Conservation (phyloP, 2,888 invertebrate species). For the Hemistola chrysoprasaria region DNA sequence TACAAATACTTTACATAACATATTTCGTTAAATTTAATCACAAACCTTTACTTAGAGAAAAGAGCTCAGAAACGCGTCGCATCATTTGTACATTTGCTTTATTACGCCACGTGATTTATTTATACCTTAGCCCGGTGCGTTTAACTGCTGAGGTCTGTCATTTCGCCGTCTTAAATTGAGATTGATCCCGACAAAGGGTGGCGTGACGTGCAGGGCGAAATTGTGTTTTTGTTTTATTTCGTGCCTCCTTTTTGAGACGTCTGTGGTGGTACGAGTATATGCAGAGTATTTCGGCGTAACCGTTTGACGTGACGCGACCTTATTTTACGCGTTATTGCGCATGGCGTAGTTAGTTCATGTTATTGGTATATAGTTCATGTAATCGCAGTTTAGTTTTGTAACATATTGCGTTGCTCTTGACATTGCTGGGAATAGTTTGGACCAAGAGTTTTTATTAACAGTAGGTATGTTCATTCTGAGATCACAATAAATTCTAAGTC, state of each 20-base stretch:
- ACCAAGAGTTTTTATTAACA: too few species aligned
- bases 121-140: constrained; percentile 75
- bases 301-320: constrained; percentile 36
- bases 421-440: too few species aligned
- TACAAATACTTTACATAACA: background rate
- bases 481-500: too few species aligned
- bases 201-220: constrained; percentile 50
- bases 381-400: constrained; percentile 10
- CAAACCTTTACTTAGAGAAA: constrained; percentile 25
- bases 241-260: constrained; percentile 41
- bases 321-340: constrained; percentile 34
- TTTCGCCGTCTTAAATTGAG: constrained; percentile 79
- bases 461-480: too few species aligned
- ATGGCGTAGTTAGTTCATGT: constrained; percentile 14
- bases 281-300: constrained; percentile 33
- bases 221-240: constrained; percentile 61
- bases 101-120: constrained; percentile 78
- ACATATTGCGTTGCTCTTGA: background rate
- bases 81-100: constrained; percentile 75
- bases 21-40: constrained; percentile 5
- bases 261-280: too few species aligned
- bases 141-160: constrained; percentile 79
- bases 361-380: constrained; percentile 10
- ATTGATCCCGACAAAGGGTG: constrained; percentile 70
- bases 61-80: constrained; percentile 23